phyloP scores from a whole-genome alignment of 2,113 vertebrate species.

The Falcunculus frontatus region DNA sequence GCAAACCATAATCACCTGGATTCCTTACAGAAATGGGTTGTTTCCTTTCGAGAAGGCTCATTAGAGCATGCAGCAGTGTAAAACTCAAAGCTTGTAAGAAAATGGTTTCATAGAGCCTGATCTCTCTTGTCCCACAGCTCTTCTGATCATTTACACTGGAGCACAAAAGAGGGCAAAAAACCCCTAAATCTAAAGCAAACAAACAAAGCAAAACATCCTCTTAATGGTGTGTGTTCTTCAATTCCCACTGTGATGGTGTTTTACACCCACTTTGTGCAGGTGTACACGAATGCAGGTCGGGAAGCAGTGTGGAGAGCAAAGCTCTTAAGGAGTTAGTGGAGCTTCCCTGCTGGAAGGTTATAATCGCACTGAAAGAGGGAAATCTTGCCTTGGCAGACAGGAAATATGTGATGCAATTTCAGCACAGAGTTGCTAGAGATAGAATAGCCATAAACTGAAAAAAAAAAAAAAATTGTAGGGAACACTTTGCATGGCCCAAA shows the following conservation, averaged over 20 bases:
- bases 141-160: slow-evolving; percentile 28
- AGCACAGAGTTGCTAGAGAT: slow-evolving; percentile 6
- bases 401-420: slow-evolving; percentile 34
- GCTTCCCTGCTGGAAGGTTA: slow-evolving; percentile 45
- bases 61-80: slow-evolving; percentile 9
- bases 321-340: slow-evolving; percentile 28
- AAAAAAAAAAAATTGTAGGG: background rate
- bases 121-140: background rate
- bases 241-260: background rate
- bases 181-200: background rate
- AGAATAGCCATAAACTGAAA: background rate
- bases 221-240: background rate
- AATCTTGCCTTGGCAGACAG: slow-evolving; percentile 25
- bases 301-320: background rate
- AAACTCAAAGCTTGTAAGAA: slow-evolving; percentile 1
- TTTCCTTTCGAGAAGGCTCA: slow-evolving; percentile 38
- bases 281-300: background rate
- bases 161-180: background rate
- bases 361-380: slow-evolving; percentile 14
- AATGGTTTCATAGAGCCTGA: background rate
- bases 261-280: background rate
- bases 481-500: background rate
- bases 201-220: slow-evolving; percentile 29
- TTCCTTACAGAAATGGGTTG: slow-evolving; percentile 27
- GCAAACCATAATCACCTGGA: slow-evolving; percentile 17